Evolutionary conservation across 1,140 invertebrate species (phyloP), one percentile per base, ranked within the genome.

Genomic region (Meloidogyne hapla): DNA sequence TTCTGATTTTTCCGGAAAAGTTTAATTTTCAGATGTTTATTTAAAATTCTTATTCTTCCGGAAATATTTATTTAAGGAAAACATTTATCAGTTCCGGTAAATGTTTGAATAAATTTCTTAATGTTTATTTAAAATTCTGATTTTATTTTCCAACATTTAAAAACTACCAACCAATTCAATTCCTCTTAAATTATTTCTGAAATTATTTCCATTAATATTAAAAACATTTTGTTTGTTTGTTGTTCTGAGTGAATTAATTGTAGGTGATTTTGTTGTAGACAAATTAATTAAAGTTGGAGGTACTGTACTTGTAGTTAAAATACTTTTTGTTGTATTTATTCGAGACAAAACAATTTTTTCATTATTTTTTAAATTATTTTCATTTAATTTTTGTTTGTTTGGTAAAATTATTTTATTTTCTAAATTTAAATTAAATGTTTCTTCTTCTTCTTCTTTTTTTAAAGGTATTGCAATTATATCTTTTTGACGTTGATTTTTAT

Each of bases 311-410:
- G 45, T 48, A 56, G 9, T 6, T 33, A 33, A 6, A 6, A 33
- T 8, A 33, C 33, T 33, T 8, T 33, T 33, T 33, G 33, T 33
- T 33, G 33, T 33, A 33, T 33, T 33, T 33, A 33, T 33, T 33
- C 33, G 4, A 33, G 33, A 33, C 33, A 33, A 33, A 33, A 33
- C 33, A 33, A 33, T 8, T 33, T 8, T 56, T 8, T n/a, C 12
- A 56, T n/a, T 56, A 56, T n/a, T 56, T n/a, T n/a, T 56, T n/a
- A 56, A n/a, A 56, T 56, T 56, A 56, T 56, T 56, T 56, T 56
- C 48, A 33, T 56, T 56, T 56, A 56, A 56, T 56, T 56, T 56
- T 56, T 56, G n/a, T n/a, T 56, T 56, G 33, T 33, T 56, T n/a
- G 48, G 48, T n/a, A 56, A 21, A 56, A 56, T 15, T 6, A 56